These are phyloP conservation scores for Clarias batrachus DNA, from an alignment of 2,113 vertebrate genomes.

Conservation along the genomic window DNA sequence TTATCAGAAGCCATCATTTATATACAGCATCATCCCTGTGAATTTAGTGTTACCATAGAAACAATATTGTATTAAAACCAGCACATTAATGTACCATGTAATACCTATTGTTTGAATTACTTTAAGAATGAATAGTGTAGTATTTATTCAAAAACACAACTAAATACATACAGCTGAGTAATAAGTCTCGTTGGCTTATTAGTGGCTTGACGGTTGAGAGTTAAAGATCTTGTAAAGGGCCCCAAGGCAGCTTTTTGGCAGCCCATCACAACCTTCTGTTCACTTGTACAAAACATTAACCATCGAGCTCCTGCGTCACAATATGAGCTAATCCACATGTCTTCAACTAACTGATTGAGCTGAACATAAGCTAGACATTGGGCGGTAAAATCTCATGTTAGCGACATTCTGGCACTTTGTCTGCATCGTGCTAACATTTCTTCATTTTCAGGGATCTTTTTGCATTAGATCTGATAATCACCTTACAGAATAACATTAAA, in stretches of 20 bases:
- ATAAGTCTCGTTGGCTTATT: neutral
- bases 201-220: neutral
- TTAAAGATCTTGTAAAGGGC: constrained; percentile 22
- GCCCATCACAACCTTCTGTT: constrained; percentile 14
- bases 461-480: neutral
- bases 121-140: neutral
- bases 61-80: neutral
- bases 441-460: neutral
- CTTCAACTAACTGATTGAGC: neutral
- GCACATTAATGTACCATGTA: neutral
- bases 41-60: neutral
- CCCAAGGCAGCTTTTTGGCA: neutral
- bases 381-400: neutral
- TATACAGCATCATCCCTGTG: neutral
- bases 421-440: neutral
- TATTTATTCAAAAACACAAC: neutral
- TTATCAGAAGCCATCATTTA: neutral
- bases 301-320: neutral
- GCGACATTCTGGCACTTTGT: neutral
- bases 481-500: neutral
- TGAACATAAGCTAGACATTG: neutral
- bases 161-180: neutral
- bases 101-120: neutral
- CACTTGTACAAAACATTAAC: neutral
- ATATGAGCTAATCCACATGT: neutral